phyloP scores from a whole-genome alignment of 2,797 vertebrate genomes.

The Bradypodion pumilum region DNA sequence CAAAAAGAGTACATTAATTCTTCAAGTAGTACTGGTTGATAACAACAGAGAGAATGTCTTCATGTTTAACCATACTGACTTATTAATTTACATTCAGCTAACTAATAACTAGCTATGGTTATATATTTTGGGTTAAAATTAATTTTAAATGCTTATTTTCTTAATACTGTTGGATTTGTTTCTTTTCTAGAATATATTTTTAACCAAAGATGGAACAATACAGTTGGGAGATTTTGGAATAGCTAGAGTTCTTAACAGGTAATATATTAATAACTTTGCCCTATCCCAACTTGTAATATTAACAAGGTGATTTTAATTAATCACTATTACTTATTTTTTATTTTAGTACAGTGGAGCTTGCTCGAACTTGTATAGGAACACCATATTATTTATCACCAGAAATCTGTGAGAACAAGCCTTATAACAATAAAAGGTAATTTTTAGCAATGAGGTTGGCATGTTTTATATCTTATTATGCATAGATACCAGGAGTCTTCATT shows the following conservation, averaged over 20 bases:
- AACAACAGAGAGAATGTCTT: neutral
- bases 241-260: slow-evolving; percentile 96
- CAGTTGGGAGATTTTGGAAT: slow-evolving; percentile 98
- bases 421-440: slow-evolving; percentile 98
- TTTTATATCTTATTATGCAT: neutral
- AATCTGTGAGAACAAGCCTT: slow-evolving; percentile 98
- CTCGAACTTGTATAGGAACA: slow-evolving; percentile 96
- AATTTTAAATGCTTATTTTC: neutral
- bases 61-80: neutral
- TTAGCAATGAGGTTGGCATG: neutral
- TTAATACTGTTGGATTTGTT: slow-evolving; percentile 3
- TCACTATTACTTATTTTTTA: slow-evolving; percentile 44
- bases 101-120: neutral
- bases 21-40: neutral
- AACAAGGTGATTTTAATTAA: neutral
- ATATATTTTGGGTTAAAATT: neutral
- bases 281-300: neutral
- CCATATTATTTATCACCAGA: slow-evolving; percentile 98
- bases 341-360: slow-evolving; percentile 91
- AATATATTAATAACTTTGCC: slow-evolving; percentile 24
- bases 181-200: slow-evolving; percentile 91
- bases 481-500: neutral
- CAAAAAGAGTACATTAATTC: neutral
- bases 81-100: neutral
- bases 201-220: slow-evolving; percentile 94